These are phyloP conservation scores for Tipula lateralis DNA, from an alignment of 2,888 invertebrate species.

Conservation along the genomic window DNA sequence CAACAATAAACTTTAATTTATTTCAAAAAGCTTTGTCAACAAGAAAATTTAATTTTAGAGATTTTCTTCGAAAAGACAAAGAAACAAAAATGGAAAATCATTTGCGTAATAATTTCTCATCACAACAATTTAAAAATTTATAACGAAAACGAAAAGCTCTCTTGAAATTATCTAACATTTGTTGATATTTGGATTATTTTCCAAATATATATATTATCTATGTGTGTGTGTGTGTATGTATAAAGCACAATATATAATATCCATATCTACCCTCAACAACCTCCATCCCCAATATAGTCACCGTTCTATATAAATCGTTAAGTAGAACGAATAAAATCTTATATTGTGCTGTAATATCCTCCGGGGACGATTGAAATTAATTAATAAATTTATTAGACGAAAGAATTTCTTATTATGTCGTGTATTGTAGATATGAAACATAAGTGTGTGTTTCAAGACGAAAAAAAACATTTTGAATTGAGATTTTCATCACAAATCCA, in stretches of 20 bases:
- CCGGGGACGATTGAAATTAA: slow-evolving; percentile 1
- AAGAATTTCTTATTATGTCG: background rate
- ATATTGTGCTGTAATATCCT: background rate
- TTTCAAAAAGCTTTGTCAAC: background rate
- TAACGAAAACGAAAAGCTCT: background rate
- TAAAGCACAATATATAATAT: background rate
- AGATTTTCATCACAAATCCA: background rate
- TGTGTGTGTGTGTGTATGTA: background rate
- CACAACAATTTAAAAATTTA: background rate
- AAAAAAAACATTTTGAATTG: background rate
- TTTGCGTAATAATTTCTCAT: background rate
- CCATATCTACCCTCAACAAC: background rate
- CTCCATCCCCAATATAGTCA: background rate
- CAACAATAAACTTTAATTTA: background rate
- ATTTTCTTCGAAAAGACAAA: background rate
- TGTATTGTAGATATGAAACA: background rate
- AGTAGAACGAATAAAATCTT: background rate
- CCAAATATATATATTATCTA: background rate
- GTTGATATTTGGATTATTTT: background rate
- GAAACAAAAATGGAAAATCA: background rate
- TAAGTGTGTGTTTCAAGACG: background rate
- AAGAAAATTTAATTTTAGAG: background rate
- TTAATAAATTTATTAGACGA: background rate
- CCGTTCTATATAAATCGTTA: background rate
- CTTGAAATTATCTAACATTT: background rate